These are phyloP conservation scores for Ips nitidus DNA, from an alignment of 1,140 invertebrate species.

Conservation along the genomic window DNA sequence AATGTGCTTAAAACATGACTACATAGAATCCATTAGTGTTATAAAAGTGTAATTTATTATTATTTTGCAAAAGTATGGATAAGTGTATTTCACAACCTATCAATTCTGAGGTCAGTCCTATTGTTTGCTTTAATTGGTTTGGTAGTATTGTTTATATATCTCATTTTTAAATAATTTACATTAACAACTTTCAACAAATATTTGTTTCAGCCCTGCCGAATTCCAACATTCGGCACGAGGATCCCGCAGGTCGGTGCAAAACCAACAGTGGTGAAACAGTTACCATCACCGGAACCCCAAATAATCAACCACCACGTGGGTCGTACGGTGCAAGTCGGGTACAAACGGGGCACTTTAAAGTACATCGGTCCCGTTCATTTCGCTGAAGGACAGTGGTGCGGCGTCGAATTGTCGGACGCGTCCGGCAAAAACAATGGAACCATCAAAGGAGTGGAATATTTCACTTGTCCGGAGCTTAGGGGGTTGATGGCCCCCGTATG, in stretches of 20 bases:
- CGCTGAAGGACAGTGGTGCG: conserved; percentile 64
- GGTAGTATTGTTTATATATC: too few species aligned
- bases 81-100: too few species aligned
- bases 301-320: conserved; percentile 53
- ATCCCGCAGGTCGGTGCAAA: conserved; percentile 39
- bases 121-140: too few species aligned
- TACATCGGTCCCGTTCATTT: conserved; percentile 62
- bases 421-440: conserved; percentile 65
- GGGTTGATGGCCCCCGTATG: conserved; percentile 58
- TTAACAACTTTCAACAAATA: neutral
- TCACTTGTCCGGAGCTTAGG: conserved; percentile 53
- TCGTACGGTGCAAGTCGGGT: conserved; percentile 56
- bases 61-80: too few species aligned
- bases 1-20: too few species aligned
- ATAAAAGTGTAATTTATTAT: too few species aligned
- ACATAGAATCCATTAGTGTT: too few species aligned
- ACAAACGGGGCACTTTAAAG: conserved; percentile 57
- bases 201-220: conserved; percentile 35
- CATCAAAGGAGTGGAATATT: conserved; percentile 60
- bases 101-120: too few species aligned
- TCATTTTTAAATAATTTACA: too few species aligned
- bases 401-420: conserved; percentile 62
- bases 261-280: conserved; percentile 3
- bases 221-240: conserved; percentile 45
- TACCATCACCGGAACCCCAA: conserved; percentile 1